phyloP scores from a whole-genome alignment of 2,113 vertebrate genomes.

The Myotis davidii region DNA sequence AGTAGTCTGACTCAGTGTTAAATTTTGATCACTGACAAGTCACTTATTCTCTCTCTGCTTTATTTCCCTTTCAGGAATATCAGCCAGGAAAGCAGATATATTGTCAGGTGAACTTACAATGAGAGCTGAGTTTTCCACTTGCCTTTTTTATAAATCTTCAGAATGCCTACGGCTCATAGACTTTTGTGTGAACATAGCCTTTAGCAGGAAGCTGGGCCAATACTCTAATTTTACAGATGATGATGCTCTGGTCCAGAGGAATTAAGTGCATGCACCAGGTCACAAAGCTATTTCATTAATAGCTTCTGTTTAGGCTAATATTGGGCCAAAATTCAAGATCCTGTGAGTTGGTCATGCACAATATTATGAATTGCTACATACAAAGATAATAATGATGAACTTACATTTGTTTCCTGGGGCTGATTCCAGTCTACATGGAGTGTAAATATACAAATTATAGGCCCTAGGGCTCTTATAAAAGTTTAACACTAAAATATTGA shows the following conservation, averaged over 20 bases:
- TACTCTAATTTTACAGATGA: not conserved
- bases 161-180: not conserved
- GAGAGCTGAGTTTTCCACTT: not conserved
- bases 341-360: slow-evolving; percentile 14
- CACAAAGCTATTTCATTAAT: slow-evolving; percentile 3
- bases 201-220: not conserved
- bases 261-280: not conserved
- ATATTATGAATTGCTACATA: not conserved
- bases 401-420: not conserved
- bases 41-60: not conserved
- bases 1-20: not conserved
- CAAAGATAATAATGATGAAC: slow-evolving; percentile 39
- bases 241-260: not conserved
- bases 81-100: not conserved
- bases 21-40: not conserved
- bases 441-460: slow-evolving; percentile 21
- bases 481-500: slow-evolving; percentile 46
- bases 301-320: not conserved
- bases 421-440: slow-evolving; percentile 1
- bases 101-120: not conserved
- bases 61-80: slow-evolving; percentile 4
- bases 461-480: not conserved
- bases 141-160: not conserved
- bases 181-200: not conserved
- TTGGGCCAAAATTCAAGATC: slow-evolving; percentile 38